phyloP scores from a whole-genome alignment of 1,140 invertebrate species.

The Daktulosphaira vitifoliae region DNA sequence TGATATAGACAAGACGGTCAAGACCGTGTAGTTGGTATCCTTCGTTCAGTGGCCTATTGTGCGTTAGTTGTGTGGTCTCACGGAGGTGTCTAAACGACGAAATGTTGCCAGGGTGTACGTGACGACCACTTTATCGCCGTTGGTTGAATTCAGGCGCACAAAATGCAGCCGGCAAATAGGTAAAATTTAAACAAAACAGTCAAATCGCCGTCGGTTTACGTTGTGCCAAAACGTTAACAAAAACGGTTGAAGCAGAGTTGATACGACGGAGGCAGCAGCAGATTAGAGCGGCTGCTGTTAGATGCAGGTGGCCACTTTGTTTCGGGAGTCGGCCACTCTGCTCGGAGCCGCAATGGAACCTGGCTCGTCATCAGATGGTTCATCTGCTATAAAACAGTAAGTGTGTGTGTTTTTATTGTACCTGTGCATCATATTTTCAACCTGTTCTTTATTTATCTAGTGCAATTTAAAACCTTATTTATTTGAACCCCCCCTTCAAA shows the following conservation, averaged over 20 bases:
- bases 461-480: no score
- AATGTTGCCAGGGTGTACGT: no score
- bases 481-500: no score
- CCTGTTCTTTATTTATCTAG: no score
- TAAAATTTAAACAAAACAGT: no score
- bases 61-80: background rate
- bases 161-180: no score
- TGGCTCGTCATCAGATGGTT: constrained; percentile 25
- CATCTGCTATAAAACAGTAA: constrained; percentile 18
- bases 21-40: no score
- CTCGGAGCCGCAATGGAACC: constrained; percentile 51
- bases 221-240: background rate
- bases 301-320: constrained; percentile 62
- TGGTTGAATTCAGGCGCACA: no score
- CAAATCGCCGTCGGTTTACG: no score
- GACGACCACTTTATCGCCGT: no score
- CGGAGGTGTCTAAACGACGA: background rate
- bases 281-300: constrained; percentile 33
- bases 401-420: background rate
- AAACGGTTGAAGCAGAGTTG: background rate
- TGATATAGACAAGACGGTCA: background rate
- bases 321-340: constrained; percentile 58
- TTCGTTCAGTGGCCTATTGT: background rate
- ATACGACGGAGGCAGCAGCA: constrained; percentile 1
- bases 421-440: no score